Conservation (phyloP, 2,113 vertebrate species). For the Muntiacus reevesi region DNA sequence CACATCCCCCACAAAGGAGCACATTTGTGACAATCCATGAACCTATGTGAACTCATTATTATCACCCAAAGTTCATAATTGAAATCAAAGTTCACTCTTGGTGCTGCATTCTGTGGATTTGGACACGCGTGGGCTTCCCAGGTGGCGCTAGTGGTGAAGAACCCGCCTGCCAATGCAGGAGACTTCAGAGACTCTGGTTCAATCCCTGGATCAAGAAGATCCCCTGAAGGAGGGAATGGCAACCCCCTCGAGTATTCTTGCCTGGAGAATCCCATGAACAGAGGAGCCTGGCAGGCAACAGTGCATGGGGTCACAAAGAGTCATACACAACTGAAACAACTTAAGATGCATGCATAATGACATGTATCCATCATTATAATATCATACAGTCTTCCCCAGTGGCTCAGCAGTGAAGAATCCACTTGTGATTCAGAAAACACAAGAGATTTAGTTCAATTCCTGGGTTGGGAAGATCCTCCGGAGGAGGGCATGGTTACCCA, state of each 20-base stretch:
- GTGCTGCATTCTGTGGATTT: background rate
- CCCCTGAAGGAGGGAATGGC: background rate
- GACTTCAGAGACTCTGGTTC: background rate
- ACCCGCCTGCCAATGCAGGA: rapidly evolving
- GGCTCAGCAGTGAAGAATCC: background rate
- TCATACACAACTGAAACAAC: background rate
- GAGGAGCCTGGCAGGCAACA: background rate
- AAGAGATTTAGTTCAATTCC: background rate
- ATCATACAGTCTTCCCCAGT: background rate
- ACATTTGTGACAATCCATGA: background rate
- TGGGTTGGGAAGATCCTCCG: background rate
- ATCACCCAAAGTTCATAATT: background rate
- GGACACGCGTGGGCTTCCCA: background rate
- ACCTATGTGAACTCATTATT: too few species aligned
- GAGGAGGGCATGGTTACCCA: background rate
- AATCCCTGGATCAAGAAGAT: background rate
- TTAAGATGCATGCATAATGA: background rate
- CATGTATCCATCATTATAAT: too few species aligned
- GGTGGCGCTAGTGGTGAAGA: background rate
- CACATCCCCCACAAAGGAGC: too few species aligned
- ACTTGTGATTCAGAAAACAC: background rate
- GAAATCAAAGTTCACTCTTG: background rate
- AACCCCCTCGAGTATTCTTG: background rate
- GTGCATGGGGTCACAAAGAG: background rate
- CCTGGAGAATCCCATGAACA: background rate